Evolutionary conservation across 2,888 invertebrate species (phyloP).

Genomic region (Platycheirus albimanus): DNA sequence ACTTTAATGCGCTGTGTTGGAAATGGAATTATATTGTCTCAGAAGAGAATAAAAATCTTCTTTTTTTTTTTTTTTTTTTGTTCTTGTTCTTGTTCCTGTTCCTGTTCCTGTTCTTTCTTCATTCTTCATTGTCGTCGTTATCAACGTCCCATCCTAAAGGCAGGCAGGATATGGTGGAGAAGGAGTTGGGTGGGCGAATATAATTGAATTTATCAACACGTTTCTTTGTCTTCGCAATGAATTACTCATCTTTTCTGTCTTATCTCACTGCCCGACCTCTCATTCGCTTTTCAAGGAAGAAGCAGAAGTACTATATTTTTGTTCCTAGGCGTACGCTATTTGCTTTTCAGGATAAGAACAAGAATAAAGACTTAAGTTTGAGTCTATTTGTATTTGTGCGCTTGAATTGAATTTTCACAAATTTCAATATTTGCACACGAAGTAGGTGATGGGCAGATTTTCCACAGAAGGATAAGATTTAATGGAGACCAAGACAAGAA

Average conservation of each 20-base stretch:
- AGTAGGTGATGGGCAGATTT: constrained; percentile 70
- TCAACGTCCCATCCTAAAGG: constrained; percentile 51
- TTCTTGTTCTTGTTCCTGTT: constrained; percentile 19
- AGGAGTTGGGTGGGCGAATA: constrained; percentile 38
- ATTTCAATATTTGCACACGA: constrained; percentile 73
- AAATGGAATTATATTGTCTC: constrained; percentile 73
- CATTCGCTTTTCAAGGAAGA: constrained; percentile 11
- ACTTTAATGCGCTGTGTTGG: constrained; percentile 69
- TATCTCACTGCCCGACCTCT: constrained; percentile 44
- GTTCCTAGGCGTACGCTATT: constrained; percentile 45
- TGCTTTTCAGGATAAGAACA: constrained; percentile 48
- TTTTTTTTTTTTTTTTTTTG: too few relatives aligned
- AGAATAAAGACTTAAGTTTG: constrained; percentile 49
- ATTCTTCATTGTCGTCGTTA: constrained; percentile 52
- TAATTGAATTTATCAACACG: constrained; percentile 75
- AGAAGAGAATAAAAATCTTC: constrained; percentile 68
- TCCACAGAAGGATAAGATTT: constrained; percentile 66
- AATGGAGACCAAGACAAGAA: constrained; percentile 35
- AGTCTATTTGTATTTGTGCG: constrained; percentile 69
- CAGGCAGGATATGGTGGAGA: constrained; percentile 55
- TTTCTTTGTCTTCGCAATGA: constrained; percentile 73
- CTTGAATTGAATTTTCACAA: constrained; percentile 74
- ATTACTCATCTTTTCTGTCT: constrained; percentile 68
- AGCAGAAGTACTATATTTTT: constrained; percentile 21
- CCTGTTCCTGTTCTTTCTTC: constrained; percentile 43